Evolutionary conservation across 1,140 invertebrate genomes (phyloP), one percentile per base, ranked within the genome.

Genomic region (Kradibia gibbosae): DNA sequence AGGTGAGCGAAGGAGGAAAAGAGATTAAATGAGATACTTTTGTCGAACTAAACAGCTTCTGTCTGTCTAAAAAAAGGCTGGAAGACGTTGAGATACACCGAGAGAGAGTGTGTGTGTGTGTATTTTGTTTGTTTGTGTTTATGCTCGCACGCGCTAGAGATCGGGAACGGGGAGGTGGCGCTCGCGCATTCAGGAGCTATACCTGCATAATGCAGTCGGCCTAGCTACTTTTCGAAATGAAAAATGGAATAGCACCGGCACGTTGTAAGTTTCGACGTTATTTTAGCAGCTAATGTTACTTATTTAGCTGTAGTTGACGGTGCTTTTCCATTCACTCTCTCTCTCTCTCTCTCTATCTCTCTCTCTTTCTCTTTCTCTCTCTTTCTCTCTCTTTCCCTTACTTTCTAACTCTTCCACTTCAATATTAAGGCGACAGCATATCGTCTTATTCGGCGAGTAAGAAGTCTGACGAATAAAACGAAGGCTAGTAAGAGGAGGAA

Each of bases 131-230:
- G n/a, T n/a, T n/a, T n/a, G n/a, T n/a, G n/a, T n/a, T n/a, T n/a
- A n/a, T n/a, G n/a, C n/a, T n/a, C n/a, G n/a, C n/a, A n/a, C n/a
- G n/a, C n/a, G n/a, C 8, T 67, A 20, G n/a, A 20, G 31, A 13
- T 20, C 3, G 62, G 11, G 34, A 15, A 48, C 22, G 31, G 34
- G 15, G 3, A 13, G 31, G n/a, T 5, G 11, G 31, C 10, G 67
- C 67, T 62, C 28, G 31, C 60, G 73, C 72, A 45, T 48, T 48
- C 62, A 72, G 42, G 70, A 80, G 71, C 20, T 81, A 57, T 70
- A 73, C 78, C 75, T 88, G 86, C 85, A 88, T 88, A 87, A 88
- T 88, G 85, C 85, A 88, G 76, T 74, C 77, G 60, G 75, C 65
- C 79, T 84, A 84, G 83, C 84, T 86, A 84, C 84, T 86, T 85